Conservation (phyloP, 2,113 vertebrate species). For the Etheostoma cragini region DNA sequence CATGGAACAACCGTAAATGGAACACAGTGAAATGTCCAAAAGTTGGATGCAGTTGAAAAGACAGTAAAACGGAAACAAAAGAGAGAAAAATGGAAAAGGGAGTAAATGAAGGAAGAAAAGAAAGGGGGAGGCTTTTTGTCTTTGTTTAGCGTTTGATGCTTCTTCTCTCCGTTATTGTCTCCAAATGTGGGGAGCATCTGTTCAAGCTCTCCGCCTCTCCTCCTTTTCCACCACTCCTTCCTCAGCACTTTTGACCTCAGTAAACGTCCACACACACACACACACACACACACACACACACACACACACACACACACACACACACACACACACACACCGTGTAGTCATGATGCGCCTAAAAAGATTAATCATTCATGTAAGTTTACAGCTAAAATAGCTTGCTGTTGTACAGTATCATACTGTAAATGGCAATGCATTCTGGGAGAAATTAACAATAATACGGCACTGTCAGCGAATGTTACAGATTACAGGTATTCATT, state of each 20-base stretch:
- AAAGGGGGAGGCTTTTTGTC: conserved; percentile 34
- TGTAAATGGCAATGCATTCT: too few species aligned
- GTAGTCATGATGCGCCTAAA: neutral
- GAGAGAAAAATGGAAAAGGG: conserved; percentile 41
- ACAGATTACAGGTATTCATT: too few species aligned
- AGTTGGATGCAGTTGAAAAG: conserved; percentile 58
- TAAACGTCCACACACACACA: neutral
- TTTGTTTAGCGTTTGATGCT: conserved; percentile 60
- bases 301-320: neutral
- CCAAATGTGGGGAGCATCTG: conserved; percentile 76
- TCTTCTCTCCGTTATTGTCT: conserved; percentile 58
- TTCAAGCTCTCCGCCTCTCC: conserved; percentile 25
- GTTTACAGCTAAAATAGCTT: too few species aligned
- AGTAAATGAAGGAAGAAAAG: conserved; percentile 12
- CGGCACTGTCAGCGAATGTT: too few species aligned
- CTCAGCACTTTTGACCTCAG: neutral
- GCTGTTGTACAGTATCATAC: too few species aligned
- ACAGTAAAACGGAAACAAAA: conserved; percentile 66
- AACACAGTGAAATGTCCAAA: conserved; percentile 26
- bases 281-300: neutral
- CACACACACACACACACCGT: neutral
- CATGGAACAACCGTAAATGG: conserved; percentile 45
- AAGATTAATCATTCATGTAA: too few species aligned
- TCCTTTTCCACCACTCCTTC: neutral
- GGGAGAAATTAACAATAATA: too few species aligned